Percentiles rank a stretch among this genome's conserved stretches.
Evolutionary conservation across 2,888 invertebrate species (phyloP).

Genomic region (Leptopilina syphax): DNA sequence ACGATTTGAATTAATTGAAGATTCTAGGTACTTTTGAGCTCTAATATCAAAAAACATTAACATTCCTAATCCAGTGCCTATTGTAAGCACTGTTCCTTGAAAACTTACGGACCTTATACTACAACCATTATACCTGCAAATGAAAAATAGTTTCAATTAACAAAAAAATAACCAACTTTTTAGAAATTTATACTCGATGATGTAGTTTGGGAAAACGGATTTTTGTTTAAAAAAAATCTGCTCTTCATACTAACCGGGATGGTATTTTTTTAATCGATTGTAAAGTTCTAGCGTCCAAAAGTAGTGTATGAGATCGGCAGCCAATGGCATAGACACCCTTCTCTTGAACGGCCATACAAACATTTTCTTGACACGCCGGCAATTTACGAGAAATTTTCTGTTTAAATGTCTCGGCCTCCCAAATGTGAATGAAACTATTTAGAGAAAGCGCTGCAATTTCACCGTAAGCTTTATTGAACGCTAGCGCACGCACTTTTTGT

Average conservation of each 20-base stretch:
- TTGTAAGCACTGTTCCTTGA: slow-evolving; percentile 92
- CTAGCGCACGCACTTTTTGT: slow-evolving; percentile 89
- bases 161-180: not conserved
- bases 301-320: slow-evolving; percentile 93
- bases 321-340: slow-evolving; percentile 95
- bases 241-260: slow-evolving; percentile 66
- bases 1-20: slow-evolving; percentile 91
- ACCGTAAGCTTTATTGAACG: slow-evolving; percentile 90
- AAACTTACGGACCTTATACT: slow-evolving; percentile 95
- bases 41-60: slow-evolving; percentile 96
- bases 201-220: not conserved
- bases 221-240: not conserved
- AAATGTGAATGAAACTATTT: slow-evolving; percentile 96
- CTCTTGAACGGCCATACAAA: slow-evolving; percentile 92
- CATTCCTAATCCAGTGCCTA: slow-evolving; percentile 94
- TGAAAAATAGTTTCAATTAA: not conserved
- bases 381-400: slow-evolving; percentile 92
- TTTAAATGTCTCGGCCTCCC: slow-evolving; percentile 92
- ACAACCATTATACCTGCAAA: slow-evolving; percentile 91
- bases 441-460: slow-evolving; percentile 94
- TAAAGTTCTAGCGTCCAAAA: slow-evolving; percentile 92
- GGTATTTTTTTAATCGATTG: slow-evolving; percentile 80
- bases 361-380: slow-evolving; percentile 94
- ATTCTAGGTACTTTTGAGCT: slow-evolving; percentile 93
- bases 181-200: not conserved